These are phyloP conservation scores for Reticulitermes speratus DNA, from an alignment of 1,140 invertebrate species.

Conservation along the genomic window DNA sequence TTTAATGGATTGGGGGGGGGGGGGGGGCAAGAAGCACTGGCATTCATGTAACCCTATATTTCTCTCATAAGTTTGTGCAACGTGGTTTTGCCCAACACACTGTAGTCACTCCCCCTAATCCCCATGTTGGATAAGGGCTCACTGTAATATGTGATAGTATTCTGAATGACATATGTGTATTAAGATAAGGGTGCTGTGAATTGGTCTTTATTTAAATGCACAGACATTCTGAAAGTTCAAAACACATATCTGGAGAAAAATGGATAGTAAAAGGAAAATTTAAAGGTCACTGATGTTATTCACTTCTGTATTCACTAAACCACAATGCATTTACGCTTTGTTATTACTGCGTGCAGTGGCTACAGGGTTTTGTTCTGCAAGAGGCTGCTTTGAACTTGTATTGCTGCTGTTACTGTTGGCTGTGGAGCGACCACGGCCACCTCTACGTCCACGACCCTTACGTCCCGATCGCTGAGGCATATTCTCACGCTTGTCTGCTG, in stretches of 20 bases:
- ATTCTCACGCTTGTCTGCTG: constrained; percentile 59
- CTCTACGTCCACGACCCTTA: constrained; percentile 52
- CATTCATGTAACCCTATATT: no score
- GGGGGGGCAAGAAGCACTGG: no score
- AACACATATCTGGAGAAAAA: not conserved
- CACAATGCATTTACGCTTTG: not conserved
- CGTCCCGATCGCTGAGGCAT: constrained; percentile 49
- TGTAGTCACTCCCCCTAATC: no score
- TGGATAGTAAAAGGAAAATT: not conserved
- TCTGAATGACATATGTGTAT: not conserved
- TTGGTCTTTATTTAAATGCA: not conserved
- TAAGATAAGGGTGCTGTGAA: not conserved
- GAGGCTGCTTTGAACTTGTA: constrained; percentile 11
- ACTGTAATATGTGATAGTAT: no score
- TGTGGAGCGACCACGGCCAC: constrained; percentile 36
- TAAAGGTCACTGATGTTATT: not conserved
- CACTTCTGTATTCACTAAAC: not conserved
- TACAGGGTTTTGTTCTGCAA: constrained; percentile 27
- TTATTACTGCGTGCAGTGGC: not conserved
- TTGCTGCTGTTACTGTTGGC: not conserved
- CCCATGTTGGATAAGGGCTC: no score
- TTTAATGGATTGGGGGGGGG: no score
- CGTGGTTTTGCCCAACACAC: no score
- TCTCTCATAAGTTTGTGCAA: no score
- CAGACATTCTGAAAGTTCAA: not conserved